These are phyloP conservation scores for Pediacus dermestoides DNA, from an alignment of 2,888 invertebrate genomes.

Conservation along the genomic window DNA sequence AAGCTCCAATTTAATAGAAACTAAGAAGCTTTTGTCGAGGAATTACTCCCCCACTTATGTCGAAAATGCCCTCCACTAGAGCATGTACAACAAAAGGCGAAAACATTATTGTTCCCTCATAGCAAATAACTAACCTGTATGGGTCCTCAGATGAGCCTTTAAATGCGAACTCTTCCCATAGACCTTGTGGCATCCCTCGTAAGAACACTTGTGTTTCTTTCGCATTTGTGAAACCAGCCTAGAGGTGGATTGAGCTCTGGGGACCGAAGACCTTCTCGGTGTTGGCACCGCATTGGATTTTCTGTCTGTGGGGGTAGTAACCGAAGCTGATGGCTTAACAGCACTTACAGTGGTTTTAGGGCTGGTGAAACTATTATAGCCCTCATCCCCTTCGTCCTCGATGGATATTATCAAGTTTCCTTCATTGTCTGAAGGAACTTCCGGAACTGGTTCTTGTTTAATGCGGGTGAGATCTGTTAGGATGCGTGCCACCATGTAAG, in stretches of 20 bases:
- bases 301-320: slow-evolving; percentile 8
- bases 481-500: slow-evolving; percentile 60
- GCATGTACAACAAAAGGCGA: not conserved
- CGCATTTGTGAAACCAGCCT: slow-evolving; percentile 38
- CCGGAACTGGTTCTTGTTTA: slow-evolving; percentile 57
- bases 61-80: slow-evolving; percentile 2
- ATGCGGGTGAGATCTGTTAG: slow-evolving; percentile 58
- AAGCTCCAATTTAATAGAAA: slow-evolving; percentile 21
- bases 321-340: slow-evolving; percentile 16
- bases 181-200: slow-evolving; percentile 59
- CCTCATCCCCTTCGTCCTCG: slow-evolving; percentile 38
- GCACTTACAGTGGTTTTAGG: slow-evolving; percentile 24
- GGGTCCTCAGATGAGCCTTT: slow-evolving; percentile 62
- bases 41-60: slow-evolving; percentile 16
- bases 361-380: slow-evolving; percentile 35
- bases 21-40: slow-evolving; percentile 17
- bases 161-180: slow-evolving; percentile 65
- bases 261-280: slow-evolving; percentile 27
- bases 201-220: slow-evolving; percentile 59
- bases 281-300: slow-evolving; percentile 5
- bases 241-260: slow-evolving; percentile 31
- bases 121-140: slow-evolving; percentile 55
- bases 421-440: slow-evolving; percentile 46
- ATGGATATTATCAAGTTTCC: slow-evolving; percentile 41
- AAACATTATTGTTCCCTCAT: not conserved